A percentile compares a stretch with the other conserved stretches of the same genome.
Evolutionary conservation across 2,797 vertebrate species (phyloP).

Genomic region (Syndactyla subalaris): DNA sequence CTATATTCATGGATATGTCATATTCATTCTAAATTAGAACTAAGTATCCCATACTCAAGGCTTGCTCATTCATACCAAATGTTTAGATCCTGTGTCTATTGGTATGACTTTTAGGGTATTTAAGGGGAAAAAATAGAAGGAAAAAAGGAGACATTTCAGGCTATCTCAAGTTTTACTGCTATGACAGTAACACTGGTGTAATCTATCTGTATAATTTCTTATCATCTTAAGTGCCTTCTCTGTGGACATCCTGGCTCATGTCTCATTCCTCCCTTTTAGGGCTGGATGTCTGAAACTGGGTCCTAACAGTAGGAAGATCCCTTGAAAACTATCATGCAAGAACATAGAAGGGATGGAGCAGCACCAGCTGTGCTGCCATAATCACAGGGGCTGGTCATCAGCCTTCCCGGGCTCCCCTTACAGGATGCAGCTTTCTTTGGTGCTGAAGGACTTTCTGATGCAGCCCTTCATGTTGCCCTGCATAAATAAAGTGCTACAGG

Average conservation of each 20-base stretch:
- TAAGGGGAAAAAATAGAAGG: background rate
- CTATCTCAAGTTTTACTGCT: background rate
- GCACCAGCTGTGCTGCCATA: accelerated
- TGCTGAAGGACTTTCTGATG: background rate
- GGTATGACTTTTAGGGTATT: background rate
- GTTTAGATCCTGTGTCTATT: background rate
- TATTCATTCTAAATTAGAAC: background rate
- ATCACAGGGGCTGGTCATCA: background rate
- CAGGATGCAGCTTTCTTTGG: background rate
- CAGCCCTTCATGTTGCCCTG: background rate
- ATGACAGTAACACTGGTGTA: background rate
- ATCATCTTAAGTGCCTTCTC: background rate
- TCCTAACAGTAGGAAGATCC: background rate
- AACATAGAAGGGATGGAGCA: background rate
- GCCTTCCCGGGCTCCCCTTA: background rate
- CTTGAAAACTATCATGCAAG: background rate
- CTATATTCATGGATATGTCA: background rate
- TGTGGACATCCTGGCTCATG: background rate
- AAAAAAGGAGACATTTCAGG: background rate
- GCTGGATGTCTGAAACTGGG: background rate
- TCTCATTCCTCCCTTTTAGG: background rate
- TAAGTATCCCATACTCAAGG: background rate
- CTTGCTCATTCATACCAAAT: background rate
- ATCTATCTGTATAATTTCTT: background rate
- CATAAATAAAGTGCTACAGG: background rate